These are phyloP conservation scores for Coregonus suidteri DNA, from an alignment of 2,797 vertebrate species.

Conservation along the genomic window DNA sequence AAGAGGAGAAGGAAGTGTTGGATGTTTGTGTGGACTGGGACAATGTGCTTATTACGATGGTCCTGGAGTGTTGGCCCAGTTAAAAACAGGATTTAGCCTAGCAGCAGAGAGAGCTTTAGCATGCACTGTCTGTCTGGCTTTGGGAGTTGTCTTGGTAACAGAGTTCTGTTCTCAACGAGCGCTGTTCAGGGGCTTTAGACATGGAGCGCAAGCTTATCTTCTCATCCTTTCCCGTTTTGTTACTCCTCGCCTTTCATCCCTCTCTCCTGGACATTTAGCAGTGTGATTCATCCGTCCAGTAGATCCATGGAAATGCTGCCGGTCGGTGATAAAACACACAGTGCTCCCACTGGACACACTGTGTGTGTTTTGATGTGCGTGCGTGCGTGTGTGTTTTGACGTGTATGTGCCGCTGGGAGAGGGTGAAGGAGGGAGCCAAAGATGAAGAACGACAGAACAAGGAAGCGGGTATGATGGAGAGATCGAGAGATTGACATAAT, in stretches of 20 bases:
- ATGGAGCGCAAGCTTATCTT: conserved; percentile 2
- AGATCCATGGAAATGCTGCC: conserved; percentile 63
- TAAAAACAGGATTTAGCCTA: conserved; percentile 15
- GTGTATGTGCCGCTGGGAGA: not conserved
- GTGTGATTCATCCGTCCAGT: conserved; percentile 70
- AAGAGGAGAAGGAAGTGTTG: not conserved
- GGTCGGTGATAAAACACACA: conserved; percentile 52
- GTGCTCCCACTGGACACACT: conserved; percentile 41
- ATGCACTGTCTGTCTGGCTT: conserved; percentile 9
- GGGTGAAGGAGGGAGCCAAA: not conserved
- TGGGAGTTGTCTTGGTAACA: conserved; percentile 62
- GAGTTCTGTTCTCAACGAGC: conserved; percentile 24
- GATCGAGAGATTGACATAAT: not conserved
- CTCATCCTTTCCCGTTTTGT: not conserved
- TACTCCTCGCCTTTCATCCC: not conserved
- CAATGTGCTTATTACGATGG: conserved; percentile 8
- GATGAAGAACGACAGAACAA: not conserved
- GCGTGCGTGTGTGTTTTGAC: not conserved
- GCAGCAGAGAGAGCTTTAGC: not conserved
- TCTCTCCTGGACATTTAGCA: conserved; percentile 65
- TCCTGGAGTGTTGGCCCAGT: conserved; percentile 15
- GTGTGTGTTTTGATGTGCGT: not conserved
- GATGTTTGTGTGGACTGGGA: conserved; percentile 1
- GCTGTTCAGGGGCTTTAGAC: conserved; percentile 22
- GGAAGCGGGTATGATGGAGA: not conserved